Conservation (phyloP, 2,113 vertebrate species). For the Ageneiosus marmoratus region DNA sequence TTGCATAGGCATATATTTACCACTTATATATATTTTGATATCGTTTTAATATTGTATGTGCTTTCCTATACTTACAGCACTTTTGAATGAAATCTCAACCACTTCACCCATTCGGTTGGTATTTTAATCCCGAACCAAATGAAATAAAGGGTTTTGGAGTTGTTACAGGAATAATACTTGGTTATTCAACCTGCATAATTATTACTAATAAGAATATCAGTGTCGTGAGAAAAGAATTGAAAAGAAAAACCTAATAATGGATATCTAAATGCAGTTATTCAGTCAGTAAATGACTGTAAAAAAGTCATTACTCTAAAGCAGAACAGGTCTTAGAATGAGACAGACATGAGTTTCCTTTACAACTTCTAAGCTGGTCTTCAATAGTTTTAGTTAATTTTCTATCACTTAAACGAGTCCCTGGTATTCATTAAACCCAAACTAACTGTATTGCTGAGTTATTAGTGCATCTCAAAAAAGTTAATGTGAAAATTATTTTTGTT, state of each 20-base stretch:
- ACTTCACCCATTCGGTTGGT: neutral
- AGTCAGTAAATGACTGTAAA: neutral
- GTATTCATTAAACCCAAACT: neutral
- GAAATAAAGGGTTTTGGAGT: neutral
- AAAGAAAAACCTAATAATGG: neutral
- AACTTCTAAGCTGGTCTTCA: neutral
- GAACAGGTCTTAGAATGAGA: neutral
- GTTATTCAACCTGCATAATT: neutral
- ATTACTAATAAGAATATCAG: neutral
- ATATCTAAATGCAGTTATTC: neutral
- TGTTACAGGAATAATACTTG: neutral
- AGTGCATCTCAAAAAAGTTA: no score
- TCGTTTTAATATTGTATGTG: neutral
- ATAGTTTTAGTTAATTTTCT: neutral
- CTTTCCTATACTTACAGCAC: neutral
- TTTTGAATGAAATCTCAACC: neutral
- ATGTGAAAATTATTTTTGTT: no score
- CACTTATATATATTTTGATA: neutral
- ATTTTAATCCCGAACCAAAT: neutral
- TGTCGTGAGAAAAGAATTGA: no score
- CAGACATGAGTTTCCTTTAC: neutral
- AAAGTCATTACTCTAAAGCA: neutral
- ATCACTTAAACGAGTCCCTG: neutral
- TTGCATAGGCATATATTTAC: constrained; percentile 7
- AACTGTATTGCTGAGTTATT: no score